Evolutionary conservation across 2,888 invertebrate genomes (phyloP).

Genomic region (Dysmachus trigonus): DNA sequence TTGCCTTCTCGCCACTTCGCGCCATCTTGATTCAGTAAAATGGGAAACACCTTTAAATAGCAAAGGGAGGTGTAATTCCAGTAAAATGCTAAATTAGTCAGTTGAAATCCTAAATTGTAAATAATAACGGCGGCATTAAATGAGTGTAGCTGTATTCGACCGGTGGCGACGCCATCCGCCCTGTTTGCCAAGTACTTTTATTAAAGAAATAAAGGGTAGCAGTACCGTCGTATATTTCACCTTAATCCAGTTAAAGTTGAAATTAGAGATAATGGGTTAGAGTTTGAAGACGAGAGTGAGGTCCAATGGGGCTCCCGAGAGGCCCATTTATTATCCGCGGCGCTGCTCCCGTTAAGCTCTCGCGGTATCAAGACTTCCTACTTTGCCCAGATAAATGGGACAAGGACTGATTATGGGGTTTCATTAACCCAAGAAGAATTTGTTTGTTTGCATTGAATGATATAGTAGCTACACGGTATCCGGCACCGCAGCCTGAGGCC

Average conservation of each 20-base stretch:
- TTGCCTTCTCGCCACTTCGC: not conserved
- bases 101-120: not conserved
- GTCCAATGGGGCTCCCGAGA: not conserved
- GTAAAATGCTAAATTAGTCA: not conserved
- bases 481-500: not conserved
- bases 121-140: not conserved
- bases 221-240: constrained; percentile 1
- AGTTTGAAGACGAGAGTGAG: constrained; percentile 13
- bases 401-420: constrained; percentile 21
- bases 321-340: constrained; percentile 12
- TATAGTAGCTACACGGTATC: not conserved
- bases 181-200: not conserved
- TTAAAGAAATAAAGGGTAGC: constrained; percentile 3
- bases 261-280: constrained; percentile 36
- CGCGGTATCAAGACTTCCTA: constrained; percentile 6
- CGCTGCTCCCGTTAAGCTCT: constrained; percentile 6
- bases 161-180: not conserved
- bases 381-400: not conserved
- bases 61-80: not conserved
- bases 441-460: constrained; percentile 27
- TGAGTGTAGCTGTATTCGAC: not conserved
- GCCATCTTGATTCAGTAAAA: not conserved
- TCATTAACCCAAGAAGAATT: constrained; percentile 26
- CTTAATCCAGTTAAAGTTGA: constrained; percentile 36
- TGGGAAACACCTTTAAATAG: not conserved